Evolutionary conservation across 2,888 invertebrate species (phyloP), one percentile per base, ranked within the genome.

Genomic region (Eristalis intricaria): DNA sequence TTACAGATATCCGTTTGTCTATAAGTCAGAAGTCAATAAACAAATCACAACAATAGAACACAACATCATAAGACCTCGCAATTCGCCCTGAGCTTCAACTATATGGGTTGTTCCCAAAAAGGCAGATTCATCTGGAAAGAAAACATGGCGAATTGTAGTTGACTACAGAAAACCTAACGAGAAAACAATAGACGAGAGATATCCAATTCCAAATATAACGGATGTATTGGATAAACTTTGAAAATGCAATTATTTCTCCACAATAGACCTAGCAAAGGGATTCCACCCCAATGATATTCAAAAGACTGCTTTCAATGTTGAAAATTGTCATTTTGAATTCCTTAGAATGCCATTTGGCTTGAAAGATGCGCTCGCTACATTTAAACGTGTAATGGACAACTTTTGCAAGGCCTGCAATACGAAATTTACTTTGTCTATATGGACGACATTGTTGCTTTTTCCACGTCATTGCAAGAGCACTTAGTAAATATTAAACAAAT

Each of bases 391-490:
- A 66, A 80, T 80, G 60, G 66, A 73, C 38, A 38, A 65, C 23
- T 80, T 60, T 61, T 80, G 35, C 19, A 61, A 61, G 60, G 35
- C 15, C 60, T 66, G 10, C 66, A 68, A 61, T 35, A 65, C 32
- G 23, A 66, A 22, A 73, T 32, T 22, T 80, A 74, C n/a, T 50
- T 80, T n/a, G 68, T 74, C 1, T 10, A 32, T 10, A 10, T 32
- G 32, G 8, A 32, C 32, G 32, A 32, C 32, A 32, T 32, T 32
- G 32, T 92, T 29, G 83, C 91, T 4, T 91, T 89, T 70, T 89
- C 85, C 4, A 89, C 87, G 13, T 89, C 89, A 1, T 68, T 91
- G 11, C 89, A 90, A 73, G 91, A 91, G 87, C 91, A 91, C 65
- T 82, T 88, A 7, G 69, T 78, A 64, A 89, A 84, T 22, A 78